phyloP scores from a whole-genome alignment of 2,113 vertebrate species.

The Aramus guarauna region DNA sequence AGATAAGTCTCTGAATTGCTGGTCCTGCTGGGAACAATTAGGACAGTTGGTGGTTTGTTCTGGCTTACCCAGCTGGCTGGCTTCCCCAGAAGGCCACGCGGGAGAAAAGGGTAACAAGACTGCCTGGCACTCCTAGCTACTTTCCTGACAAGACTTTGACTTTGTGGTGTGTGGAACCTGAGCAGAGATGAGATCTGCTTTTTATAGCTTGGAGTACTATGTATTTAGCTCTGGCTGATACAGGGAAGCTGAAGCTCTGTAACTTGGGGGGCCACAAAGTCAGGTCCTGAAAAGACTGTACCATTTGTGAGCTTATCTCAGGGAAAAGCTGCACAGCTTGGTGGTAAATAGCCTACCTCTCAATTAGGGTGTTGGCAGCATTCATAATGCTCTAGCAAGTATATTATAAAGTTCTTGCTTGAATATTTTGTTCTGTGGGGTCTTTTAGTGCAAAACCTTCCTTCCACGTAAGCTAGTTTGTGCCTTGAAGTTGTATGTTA shows the following conservation, averaged over 20 bases:
- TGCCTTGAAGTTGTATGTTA: background rate
- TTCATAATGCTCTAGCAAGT: background rate
- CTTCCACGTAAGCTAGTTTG: background rate
- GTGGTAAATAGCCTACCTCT: background rate
- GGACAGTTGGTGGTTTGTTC: background rate
- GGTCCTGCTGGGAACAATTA: background rate
- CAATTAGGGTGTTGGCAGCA: background rate
- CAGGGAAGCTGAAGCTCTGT: background rate
- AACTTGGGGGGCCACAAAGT: background rate
- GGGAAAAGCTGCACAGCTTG: background rate
- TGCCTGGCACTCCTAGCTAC: background rate
- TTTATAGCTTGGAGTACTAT: too few species aligned
- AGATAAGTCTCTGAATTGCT: background rate
- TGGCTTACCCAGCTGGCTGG: background rate
- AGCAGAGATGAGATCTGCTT: background rate
- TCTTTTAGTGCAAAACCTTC: background rate
- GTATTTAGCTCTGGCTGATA: background rate
- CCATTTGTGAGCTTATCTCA: background rate
- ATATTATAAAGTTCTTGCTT: background rate
- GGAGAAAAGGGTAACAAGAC: background rate
- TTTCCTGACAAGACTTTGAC: background rate
- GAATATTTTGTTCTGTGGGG: background rate
- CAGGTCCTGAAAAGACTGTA: background rate
- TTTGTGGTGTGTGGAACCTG: background rate
- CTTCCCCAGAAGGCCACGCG: rapidly evolving